Conservation (phyloP, 1,140 invertebrate genomes). For the Idris sp. region DNA sequence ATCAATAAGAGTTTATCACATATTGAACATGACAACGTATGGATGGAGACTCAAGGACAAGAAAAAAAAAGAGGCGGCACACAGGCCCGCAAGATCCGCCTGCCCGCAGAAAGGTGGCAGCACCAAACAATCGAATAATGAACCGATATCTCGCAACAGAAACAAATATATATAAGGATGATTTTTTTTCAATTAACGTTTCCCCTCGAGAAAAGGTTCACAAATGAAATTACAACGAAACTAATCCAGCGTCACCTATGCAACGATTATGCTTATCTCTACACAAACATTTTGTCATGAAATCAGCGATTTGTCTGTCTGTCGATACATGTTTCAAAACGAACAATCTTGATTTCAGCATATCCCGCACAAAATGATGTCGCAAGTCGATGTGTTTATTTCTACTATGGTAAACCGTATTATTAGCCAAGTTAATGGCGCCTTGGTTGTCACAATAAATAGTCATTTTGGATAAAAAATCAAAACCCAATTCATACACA, state of each 20-base stretch:
- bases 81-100: too few species aligned
- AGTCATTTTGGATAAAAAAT: slow-evolving; percentile 6
- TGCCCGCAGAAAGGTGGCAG: too few species aligned
- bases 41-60: too few species aligned
- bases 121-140: too few species aligned
- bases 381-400: slow-evolving; percentile 65
- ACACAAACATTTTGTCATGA: slow-evolving; percentile 21
- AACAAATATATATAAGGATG: too few species aligned
- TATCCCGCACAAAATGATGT: slow-evolving; percentile 66
- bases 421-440: slow-evolving; percentile 70
- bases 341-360: slow-evolving; percentile 10
- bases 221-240: too few species aligned
- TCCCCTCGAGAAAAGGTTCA: too few species aligned
- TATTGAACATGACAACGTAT: too few species aligned
- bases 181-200: too few species aligned
- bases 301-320: slow-evolving; percentile 6
- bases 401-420: slow-evolving; percentile 70
- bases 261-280: slow-evolving; percentile 3
- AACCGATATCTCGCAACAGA: too few species aligned
- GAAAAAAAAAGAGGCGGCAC: too few species aligned
- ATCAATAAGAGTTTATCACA: too few species aligned
- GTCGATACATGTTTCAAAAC: slow-evolving; percentile 13
- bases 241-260: slow-evolving; percentile 6
- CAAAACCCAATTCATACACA: slow-evolving; percentile 31
- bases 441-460: slow-evolving; percentile 70